Base-by-base conservation (phyloP, 2,888 invertebrate genomes). In the Hirtodrosophila alboralis region DNA sequence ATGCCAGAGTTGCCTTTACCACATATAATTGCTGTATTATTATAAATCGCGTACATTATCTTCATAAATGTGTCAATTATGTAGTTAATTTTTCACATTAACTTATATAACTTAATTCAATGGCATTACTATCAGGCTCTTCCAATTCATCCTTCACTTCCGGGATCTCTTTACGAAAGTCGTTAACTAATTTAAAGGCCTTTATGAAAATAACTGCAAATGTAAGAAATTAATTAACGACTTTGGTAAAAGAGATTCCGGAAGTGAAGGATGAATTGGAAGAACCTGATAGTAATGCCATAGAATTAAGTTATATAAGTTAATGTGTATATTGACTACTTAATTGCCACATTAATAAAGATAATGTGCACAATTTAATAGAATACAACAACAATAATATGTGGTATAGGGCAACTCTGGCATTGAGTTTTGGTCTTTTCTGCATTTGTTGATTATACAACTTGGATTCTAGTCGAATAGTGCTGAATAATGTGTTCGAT, bases 371-470 rank as follows among this genome's bases (percentile, higher is more conserved):
- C 12, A 3, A 23, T 23, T 51, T 44, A 13, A 28, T 23, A 14
- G 12, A 53, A 41, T 47, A 8, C 0, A 0, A 8, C 23, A 5
- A n/a, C n/a, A n/a, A n/a, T 23, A 7, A 23, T 8, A 23, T 8
- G 6, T 23, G 8, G 23, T 23, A 23, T 2, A 2, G 8, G 13
- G n/a, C n/a, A n/a, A n/a, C n/a, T n/a, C 8, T 21, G 8, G 9
- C 14, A 4, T n/a, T 1, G 12, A n/a, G 5, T 2, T n/a, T 27
- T 14, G 7, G 2, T 6, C 18, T 30, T 4, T 7, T 2, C 9
- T 13, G 6, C 41, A 61, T 38, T 60, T 47, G 9, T 4, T 3
- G 18, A 23, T n/a, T n/a, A n/a, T 40, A 41, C 52, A 36, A 14
- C 4, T 23, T n/a, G 7, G 7, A 10, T 21, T 13, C 1, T 18